Base-by-base conservation (phyloP, 2,113 vertebrate species). In the Elachura formosa region DNA sequence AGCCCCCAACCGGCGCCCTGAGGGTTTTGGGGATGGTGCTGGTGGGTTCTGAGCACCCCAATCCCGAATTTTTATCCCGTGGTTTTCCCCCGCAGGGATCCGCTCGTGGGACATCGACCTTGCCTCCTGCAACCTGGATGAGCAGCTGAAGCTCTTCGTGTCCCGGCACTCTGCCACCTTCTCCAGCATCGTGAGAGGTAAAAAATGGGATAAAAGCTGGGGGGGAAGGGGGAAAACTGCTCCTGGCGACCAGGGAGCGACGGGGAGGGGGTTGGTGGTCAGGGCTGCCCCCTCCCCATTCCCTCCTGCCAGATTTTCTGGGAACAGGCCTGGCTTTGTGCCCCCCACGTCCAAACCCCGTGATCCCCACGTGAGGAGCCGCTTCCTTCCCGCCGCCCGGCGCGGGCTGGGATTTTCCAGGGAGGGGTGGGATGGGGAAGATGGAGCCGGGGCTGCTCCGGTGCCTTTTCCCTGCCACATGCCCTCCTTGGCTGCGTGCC, bases 81-180 rank as follows among this genome's bases (percentile, higher is more conserved):
- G 22, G 22, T 26, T 25, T 31, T 40, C 26, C 2, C 4, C 9
- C 4, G 0, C 63, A 93, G 94, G 91, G 18, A 97, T 99, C 43
- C 98, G 98, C 22, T 98, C 98, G 0, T 99, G 99, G 99, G 97
- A 98, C 7, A 97, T 99, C 1, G 97, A 99, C 26, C 98, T 98
- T 31, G 78, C 96, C 0, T 59, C 95, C 21, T 98, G 98, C 28
- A 98, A 98, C 95, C 97, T 99, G 63, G 99, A 99, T 1, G 98
- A 99, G 93, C 98, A 99, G 96, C 98, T 99, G 68, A 99, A 99
- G 84, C 97, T 98, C 16, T 99, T 99, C 0, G 98, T 99, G 67
- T 99, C 98, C 5, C 97, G 99, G 23, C 99, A 99, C 94, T 99
- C 99, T 0, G 99, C 99, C 64, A 98, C 98, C 46, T 98, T 99